Conservation (phyloP, 2,888 invertebrate species). For the Antheraea assamensis region DNA sequence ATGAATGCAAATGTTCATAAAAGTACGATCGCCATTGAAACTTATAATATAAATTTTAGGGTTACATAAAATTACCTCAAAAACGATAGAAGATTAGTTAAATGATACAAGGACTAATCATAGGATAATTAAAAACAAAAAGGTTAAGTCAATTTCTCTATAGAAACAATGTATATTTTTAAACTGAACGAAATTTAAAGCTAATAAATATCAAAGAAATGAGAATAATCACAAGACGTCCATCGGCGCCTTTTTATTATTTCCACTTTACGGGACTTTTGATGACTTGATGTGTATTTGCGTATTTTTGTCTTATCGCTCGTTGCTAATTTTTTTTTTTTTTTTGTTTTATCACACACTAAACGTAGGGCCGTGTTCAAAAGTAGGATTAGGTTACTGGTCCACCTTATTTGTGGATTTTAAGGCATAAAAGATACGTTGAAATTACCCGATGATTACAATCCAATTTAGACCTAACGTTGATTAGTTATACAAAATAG, state of each 20-base stretch:
- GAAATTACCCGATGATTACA: too few relatives aligned
- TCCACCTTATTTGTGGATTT: too few relatives aligned
- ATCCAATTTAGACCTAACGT: too few relatives aligned
- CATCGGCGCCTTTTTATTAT: slow-evolving; percentile 15
- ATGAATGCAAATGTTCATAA: slow-evolving; percentile 47
- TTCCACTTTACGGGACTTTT: slow-evolving; percentile 16
- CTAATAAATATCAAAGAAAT: not conserved
- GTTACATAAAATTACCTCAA: not conserved
- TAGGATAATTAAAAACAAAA: not conserved
- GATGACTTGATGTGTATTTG: slow-evolving; percentile 15
- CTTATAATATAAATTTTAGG: slow-evolving; percentile 43
- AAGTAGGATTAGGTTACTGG: slow-evolving; percentile 1
- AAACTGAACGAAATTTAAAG: not conserved
- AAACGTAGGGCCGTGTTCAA: not conserved
- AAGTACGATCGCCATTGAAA: slow-evolving; percentile 45
- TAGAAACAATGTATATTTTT: not conserved
- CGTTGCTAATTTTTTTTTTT: slow-evolving; percentile 12
- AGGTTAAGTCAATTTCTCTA: not conserved
- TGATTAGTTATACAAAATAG: too few relatives aligned
- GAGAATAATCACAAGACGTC: not conserved
- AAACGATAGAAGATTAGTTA: not conserved
- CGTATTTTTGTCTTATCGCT: slow-evolving; percentile 15
- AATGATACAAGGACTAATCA: not conserved
- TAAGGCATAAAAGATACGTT: not conserved
- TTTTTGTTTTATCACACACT: not conserved